These are phyloP conservation scores for Gymnocheta viridis DNA, from an alignment of 2,888 invertebrate species.

Conservation along the genomic window DNA sequence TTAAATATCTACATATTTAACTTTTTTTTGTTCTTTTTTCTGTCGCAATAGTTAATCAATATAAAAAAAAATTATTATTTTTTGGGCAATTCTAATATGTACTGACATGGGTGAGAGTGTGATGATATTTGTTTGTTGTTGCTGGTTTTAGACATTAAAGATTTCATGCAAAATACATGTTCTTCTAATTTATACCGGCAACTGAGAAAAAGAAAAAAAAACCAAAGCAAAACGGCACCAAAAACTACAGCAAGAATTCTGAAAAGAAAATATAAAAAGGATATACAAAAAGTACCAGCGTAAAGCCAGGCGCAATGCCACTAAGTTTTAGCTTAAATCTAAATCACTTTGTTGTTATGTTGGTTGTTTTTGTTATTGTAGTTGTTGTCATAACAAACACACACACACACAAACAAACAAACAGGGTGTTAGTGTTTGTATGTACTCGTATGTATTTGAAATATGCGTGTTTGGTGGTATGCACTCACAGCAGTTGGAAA, in stretches of 20 bases:
- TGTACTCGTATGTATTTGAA: not conserved
- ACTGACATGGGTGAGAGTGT: not conserved
- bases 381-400: not conserved
- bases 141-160: slow-evolving; percentile 32
- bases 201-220: not conserved
- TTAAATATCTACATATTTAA: too few relatives aligned
- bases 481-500: slow-evolving; percentile 21
- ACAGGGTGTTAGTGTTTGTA: not conserved
- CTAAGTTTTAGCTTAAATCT: slow-evolving; percentile 57
- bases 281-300: not conserved
- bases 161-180: slow-evolving; percentile 57
- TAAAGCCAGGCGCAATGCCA: slow-evolving; percentile 48
- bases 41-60: too few relatives aligned
- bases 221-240: slow-evolving; percentile 14
- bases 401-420: not conserved
- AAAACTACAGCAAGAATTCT: slow-evolving; percentile 41
- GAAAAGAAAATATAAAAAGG: slow-evolving; percentile 2
- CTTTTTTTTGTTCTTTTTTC: too few relatives aligned
- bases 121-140: slow-evolving; percentile 2
- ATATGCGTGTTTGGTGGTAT: slow-evolving; percentile 27
- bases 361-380: slow-evolving; percentile 40
- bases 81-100: slow-evolving; percentile 9
- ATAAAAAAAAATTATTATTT: not conserved
- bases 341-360: slow-evolving; percentile 44
- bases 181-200: slow-evolving; percentile 47